These are phyloP conservation scores for Ailurus styani DNA, from an alignment of 2,113 vertebrate genomes.

Conservation along the genomic window DNA sequence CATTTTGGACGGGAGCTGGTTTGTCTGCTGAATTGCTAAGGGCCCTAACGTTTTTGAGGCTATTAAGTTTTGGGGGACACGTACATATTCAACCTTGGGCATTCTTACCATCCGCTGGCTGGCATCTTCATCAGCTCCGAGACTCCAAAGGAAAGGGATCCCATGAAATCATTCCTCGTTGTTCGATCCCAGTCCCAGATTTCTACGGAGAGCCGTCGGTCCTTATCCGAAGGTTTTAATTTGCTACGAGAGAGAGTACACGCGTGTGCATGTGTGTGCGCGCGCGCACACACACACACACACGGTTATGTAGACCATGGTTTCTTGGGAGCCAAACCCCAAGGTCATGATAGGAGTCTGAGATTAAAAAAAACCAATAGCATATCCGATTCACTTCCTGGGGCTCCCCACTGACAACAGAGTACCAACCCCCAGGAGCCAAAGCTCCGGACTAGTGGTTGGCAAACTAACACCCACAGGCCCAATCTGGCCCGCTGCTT, in stretches of 20 bases:
- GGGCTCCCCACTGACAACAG: neutral
- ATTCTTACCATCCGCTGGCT: constrained; percentile 89
- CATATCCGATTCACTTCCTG: neutral
- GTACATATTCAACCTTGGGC: neutral
- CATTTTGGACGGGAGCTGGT: fast-evolving
- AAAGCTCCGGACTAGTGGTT: neutral
- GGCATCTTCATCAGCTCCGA: constrained; percentile 95
- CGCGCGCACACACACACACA: neutral
- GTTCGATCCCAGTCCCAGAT: constrained; percentile 98
- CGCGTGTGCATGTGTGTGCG: too few species aligned
- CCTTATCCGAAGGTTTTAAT: constrained; percentile 93
- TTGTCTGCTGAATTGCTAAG: neutral
- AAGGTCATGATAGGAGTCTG: neutral
- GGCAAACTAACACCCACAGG: neutral
- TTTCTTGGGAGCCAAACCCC: neutral
- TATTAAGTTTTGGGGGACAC: neutral
- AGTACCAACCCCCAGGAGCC: neutral
- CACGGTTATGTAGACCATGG: neutral
- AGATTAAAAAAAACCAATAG: neutral
- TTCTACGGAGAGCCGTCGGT: constrained; percentile 93
- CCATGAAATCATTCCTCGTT: constrained; percentile 98
- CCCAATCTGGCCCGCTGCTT: neutral
- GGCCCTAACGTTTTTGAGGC: fast-evolving
- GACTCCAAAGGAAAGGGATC: constrained; percentile 95
- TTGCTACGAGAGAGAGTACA: constrained; percentile 81